Evolutionary conservation across 2,888 invertebrate genomes (phyloP), one percentile per base, ranked within the genome.

Genomic region (Drosophila demipolita): DNA sequence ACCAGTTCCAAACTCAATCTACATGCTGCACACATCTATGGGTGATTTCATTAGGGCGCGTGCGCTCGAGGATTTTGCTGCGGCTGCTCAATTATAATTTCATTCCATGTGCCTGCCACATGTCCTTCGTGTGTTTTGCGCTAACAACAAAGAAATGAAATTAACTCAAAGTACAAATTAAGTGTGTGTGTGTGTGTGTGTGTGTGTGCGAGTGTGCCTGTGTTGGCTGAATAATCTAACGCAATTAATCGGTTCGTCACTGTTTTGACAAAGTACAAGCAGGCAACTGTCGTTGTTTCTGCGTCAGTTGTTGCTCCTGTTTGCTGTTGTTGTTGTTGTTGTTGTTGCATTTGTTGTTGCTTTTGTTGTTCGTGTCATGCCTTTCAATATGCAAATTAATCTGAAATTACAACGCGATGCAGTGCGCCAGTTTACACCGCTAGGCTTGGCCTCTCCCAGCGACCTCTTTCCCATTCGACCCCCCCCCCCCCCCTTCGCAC

Each of bases 161-260:
- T 87, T 87, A 87, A 76, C 87, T 74, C 82, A 75, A 83, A 86
- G 83, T 78, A 67, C 88, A 90, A 88, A 81, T 79, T 76, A 79
- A 74, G 75, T 63, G 64, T 55, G 50, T 55, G 17, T 33, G 35
- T 38, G 17, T 38, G 26, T 54, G 26, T 49, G n/a, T 35, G n/a
- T 12, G 15, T 35, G 48, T 42, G 57, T 68, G 32, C 54, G 35
- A 40, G 48, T 72, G 59, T 60, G 74, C 73, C 78, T 73, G 71
- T 69, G 72, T 60, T 57, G 69, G 52, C 64, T 68, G 77, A 67
- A 76, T 86, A 90, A 90, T 90, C 91, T 91, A 87, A 90, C 72
- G 84, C 90, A 90, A 91, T 91, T 90, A 90, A 90, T 90, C 90
- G 91, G 84, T 78, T 87, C 90, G 87, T 86, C 89, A 90, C 86